These are phyloP conservation scores for Tauraco erythrolophus DNA, from an alignment of 2,113 vertebrate genomes.

Conservation along the genomic window DNA sequence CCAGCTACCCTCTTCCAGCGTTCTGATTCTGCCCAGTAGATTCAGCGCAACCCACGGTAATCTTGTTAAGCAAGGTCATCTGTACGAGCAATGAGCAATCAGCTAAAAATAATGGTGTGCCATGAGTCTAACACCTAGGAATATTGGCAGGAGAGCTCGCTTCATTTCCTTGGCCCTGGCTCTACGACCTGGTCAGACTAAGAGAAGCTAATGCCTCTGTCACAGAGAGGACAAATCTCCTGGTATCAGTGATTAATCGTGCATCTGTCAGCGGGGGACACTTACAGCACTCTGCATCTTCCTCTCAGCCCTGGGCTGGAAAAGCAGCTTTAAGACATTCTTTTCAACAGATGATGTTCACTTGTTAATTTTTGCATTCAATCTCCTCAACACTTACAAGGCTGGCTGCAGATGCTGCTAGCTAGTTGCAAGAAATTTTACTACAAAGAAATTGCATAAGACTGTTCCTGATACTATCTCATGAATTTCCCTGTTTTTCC, in stretches of 20 bases:
- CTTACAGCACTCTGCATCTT: background rate
- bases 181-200: constrained; percentile 50
- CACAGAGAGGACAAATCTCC: background rate
- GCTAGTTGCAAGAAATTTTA: constrained; percentile 31
- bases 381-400: constrained; percentile 13
- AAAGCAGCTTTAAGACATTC: background rate
- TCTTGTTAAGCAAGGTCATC: constrained; percentile 44
- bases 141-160: constrained; percentile 15
- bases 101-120: constrained; percentile 62
- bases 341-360: background rate
- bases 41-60: background rate
- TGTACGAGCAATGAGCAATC: constrained; percentile 40
- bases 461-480: constrained; percentile 17
- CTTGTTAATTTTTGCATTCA: background rate
- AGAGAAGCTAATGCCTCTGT: constrained; percentile 37
- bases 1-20: background rate
- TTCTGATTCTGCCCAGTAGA: background rate
- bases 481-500: background rate
- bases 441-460: background rate
- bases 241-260: constrained; percentile 7
- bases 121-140: constrained; percentile 34
- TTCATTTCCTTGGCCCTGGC: constrained; percentile 47
- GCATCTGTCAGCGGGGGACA: constrained; percentile 32
- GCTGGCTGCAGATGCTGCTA: constrained; percentile 38
- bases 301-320: background rate